These are phyloP conservation scores for Drosophila auraria DNA, from an alignment of 1,140 invertebrate species.

Conservation along the genomic window DNA sequence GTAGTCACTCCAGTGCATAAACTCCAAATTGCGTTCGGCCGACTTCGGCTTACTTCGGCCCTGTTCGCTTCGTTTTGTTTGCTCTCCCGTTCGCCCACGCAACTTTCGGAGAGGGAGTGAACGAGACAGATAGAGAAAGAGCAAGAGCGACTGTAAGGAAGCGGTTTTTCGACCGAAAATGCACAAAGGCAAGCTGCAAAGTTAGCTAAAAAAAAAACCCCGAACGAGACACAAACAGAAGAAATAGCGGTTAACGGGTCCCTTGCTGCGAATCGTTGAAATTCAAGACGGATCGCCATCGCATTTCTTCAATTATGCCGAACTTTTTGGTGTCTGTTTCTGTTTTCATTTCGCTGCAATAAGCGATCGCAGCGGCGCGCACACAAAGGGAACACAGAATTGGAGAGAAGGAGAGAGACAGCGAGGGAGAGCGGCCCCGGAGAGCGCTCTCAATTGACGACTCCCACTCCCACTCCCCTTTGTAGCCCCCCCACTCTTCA, in stretches of 20 bases:
- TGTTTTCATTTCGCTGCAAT: conserved; percentile 42
- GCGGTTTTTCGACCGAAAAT: conserved; percentile 46
- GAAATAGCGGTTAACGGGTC: conserved; percentile 42
- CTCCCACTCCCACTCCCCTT: conserved; percentile 42
- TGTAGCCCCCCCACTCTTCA: conserved; percentile 26
- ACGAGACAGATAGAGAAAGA: conserved; percentile 27
- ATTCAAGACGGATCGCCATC: conserved; percentile 43
- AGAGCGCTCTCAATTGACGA: conserved; percentile 37
- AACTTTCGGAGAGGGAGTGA: conserved; percentile 15
- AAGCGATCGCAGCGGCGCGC: conserved; percentile 33
- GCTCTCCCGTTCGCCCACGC: conserved; percentile 65
- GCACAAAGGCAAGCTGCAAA: conserved; percentile 47
- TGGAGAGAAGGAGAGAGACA: conserved; percentile 6
- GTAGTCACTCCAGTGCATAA: conserved; percentile 54
- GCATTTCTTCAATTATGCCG: conserved; percentile 48
- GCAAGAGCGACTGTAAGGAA: conserved; percentile 30
- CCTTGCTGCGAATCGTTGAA: conserved; percentile 43
- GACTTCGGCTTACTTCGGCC: conserved; percentile 12
- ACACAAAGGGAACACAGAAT: conserved; percentile 19
- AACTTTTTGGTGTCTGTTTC: conserved; percentile 32
- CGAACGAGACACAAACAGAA: conserved; percentile 31
- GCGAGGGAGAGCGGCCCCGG: conserved; percentile 21
- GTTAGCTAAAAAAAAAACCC: conserved; percentile 19
- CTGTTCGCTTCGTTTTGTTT: conserved; percentile 29
- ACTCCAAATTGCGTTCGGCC: conserved; percentile 42